Base-by-base conservation (phyloP, 2,888 invertebrate genomes). In the Myathropa florea region DNA sequence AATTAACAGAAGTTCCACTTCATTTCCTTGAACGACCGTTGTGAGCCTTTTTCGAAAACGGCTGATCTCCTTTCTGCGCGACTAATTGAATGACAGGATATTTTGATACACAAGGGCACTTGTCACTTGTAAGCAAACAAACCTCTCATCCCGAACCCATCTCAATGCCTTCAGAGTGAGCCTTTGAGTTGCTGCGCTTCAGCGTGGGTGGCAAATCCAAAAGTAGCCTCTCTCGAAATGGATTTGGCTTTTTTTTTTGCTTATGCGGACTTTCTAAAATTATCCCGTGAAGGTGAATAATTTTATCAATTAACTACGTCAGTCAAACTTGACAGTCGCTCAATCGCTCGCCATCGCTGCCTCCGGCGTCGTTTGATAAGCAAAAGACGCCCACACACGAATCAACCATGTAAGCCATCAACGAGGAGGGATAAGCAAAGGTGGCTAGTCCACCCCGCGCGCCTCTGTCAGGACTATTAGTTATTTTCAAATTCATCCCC, bases 401-500 rank as follows among this genome's bases (percentile, higher is more conserved):
- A 7, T 4, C 6, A 30, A 30, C 3, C 30, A 30, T 30, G 30
- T 30, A 30, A 30, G 33, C 33, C 33, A 12, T 33, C 33, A 33
- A 12, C 12, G 12, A 12, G 1, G 30, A 33, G n/a, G 46, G 46
- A 46, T 46, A 46, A 46, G 46, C 46, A 6, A 46, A 18, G 46
- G 18, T 46, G 18, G 0, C 46, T 18, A 46, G 46, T 46, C 18
- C 18, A 1, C 39, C n/a, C 39, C 6, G 6, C n/a, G n/a, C 36
- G 6, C 18, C 46, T 18, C 46, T n/a, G 46, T 46, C 46, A 46
- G 18, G 46, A 46, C 46, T 46, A 18, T 46, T 46, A 46, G 46
- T 53, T 77, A 61, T 68, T 77, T 77, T 61, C 53, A 60, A 61
- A 77, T 61, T 75, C 30, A 23, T 46, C 46, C 59, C n/a, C 68